These are phyloP conservation scores for Nasonia vitripennis DNA, from an alignment of 1,140 invertebrate species.

Conservation along the genomic window DNA sequence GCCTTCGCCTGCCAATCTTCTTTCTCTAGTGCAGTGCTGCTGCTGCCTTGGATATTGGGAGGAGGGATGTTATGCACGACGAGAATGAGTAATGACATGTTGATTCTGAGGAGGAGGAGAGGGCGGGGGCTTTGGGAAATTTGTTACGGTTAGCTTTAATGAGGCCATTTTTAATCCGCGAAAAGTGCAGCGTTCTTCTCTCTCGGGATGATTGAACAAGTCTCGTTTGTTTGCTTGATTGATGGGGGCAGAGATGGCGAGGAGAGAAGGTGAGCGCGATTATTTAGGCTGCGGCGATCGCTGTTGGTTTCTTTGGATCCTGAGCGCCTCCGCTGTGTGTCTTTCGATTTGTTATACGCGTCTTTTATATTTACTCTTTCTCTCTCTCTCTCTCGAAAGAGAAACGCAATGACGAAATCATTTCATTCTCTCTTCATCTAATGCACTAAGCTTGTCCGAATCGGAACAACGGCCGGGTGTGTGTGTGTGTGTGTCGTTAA, in stretches of 20 bases:
- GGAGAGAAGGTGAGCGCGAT: background rate
- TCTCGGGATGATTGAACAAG: conserved; percentile 6
- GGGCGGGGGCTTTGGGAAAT: conserved; percentile 1
- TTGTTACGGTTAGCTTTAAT: background rate
- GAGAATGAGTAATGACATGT: conserved; percentile 12
- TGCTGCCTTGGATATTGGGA: background rate
- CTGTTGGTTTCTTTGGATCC: background rate
- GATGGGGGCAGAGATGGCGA: background rate
- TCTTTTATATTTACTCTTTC: too few relatives aligned
- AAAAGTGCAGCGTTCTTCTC: background rate
- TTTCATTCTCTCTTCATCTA: too few relatives aligned
- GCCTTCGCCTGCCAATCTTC: conserved; percentile 24
- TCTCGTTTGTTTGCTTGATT: conserved; percentile 21
- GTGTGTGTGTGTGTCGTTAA: too few relatives aligned
- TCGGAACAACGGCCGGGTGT: too few relatives aligned
- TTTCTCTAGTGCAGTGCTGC: background rate
- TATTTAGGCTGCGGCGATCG: background rate
- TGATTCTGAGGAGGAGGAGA: conserved; percentile 2
- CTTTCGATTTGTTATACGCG: too few relatives aligned
- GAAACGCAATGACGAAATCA: too few relatives aligned
- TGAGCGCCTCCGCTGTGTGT: too few relatives aligned
- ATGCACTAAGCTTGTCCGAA: too few relatives aligned
- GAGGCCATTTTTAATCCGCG: conserved; percentile 23
- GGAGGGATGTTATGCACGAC: background rate
- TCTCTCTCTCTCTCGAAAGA: too few relatives aligned